These are phyloP conservation scores for Erinaceus europaeus DNA, from an alignment of 2,113 vertebrate species.

Conservation along the genomic window DNA sequence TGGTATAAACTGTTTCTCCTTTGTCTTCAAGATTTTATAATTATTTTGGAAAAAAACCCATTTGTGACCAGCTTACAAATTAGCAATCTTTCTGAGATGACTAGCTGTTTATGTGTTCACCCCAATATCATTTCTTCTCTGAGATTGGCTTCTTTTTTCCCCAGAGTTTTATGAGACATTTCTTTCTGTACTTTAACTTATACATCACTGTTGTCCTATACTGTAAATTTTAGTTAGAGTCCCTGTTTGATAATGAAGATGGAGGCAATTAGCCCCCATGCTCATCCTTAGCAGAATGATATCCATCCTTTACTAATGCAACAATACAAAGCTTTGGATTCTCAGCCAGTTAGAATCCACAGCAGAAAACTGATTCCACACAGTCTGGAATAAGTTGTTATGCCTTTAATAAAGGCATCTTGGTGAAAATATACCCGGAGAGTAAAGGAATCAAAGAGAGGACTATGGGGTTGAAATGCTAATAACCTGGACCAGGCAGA, in stretches of 20 bases:
- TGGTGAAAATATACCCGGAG: not conserved
- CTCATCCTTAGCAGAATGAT: accelerated
- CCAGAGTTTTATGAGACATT: not conserved
- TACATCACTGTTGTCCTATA: not conserved
- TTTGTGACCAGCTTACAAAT: not conserved
- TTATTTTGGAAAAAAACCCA: not conserved
- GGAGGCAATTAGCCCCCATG: not conserved
- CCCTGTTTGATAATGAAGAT: not conserved
- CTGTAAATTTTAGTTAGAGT: not conserved
- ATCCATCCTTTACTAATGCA: not conserved
- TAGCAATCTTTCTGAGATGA: not conserved
- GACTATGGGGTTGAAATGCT: not conserved
- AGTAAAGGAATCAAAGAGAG: not conserved
- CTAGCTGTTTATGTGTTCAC: not conserved
- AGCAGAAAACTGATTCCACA: not conserved
- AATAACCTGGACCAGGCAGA: too few relatives aligned
- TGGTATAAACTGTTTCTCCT: not conserved
- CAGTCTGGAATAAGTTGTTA: not conserved
- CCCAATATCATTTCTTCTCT: not conserved
- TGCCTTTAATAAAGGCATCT: not conserved
- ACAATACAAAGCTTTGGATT: not conserved
- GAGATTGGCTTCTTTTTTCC: not conserved
- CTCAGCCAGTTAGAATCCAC: not conserved
- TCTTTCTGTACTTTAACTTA: not conserved
- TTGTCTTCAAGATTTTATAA: not conserved